Evolutionary conservation across 2,113 vertebrate species (phyloP).

Genomic region (Hippocampus barbouri): DNA sequence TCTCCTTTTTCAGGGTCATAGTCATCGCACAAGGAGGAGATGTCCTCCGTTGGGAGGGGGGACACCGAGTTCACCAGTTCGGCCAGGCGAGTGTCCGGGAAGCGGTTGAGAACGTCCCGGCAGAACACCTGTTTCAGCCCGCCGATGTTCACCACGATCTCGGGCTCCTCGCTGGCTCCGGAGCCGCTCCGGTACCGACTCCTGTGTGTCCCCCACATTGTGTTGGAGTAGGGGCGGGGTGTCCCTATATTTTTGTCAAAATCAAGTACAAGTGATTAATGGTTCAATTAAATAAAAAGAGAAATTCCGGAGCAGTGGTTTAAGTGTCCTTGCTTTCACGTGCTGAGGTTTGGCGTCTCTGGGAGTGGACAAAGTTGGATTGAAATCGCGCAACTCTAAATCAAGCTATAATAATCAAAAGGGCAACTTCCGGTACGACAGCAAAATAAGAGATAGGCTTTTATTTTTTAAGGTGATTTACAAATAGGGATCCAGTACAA

Average conservation of each 20-base stretch:
- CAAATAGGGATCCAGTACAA: background rate
- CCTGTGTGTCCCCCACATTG: conserved; percentile 75
- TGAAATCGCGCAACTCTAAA: conserved; percentile 42
- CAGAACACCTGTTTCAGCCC: conserved; percentile 87
- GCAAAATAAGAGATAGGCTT: conserved; percentile 13
- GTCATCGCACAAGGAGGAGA: conserved; percentile 85
- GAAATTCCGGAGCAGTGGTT: conserved; percentile 7
- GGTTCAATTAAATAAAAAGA: background rate
- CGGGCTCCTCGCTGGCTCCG: conserved; percentile 76
- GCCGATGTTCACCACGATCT: conserved; percentile 91
- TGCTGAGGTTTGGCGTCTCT: conserved; percentile 44
- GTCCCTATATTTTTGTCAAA: conserved; percentile 4
- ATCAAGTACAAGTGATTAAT: conserved; percentile 26
- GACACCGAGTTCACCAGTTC: conserved; percentile 75
- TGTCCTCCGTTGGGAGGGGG: conserved; percentile 69
- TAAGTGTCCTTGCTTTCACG: conserved; percentile 25
- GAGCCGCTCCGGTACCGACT: conserved; percentile 73
- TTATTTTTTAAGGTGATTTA: background rate
- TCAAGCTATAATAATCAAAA: conserved; percentile 10
- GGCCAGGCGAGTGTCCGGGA: conserved; percentile 88
- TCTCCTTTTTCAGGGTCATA: conserved; percentile 87
- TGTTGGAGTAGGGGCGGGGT: background rate
- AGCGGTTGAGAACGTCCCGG: conserved; percentile 80
- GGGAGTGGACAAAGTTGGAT: conserved; percentile 56
- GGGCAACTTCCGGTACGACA: conserved; percentile 6